Percentiles rank a stretch among this genome's conserved stretches.
These are phyloP conservation scores for Acronicta leporina DNA, from an alignment of 2,888 invertebrate species.

Conservation along the genomic window DNA sequence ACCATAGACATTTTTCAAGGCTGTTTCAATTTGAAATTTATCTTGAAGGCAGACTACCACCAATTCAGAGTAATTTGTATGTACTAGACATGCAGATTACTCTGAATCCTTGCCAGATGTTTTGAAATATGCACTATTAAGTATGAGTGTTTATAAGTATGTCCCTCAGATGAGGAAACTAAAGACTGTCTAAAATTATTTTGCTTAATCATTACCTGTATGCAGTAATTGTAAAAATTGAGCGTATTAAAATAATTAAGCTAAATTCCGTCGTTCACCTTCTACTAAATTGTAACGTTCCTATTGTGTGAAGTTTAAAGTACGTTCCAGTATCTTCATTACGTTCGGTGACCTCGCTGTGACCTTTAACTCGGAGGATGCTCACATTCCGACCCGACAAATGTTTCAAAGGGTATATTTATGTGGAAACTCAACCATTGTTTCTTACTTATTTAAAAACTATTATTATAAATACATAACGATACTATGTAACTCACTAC, in stretches of 20 bases:
- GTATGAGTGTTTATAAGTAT: conserved; percentile 1
- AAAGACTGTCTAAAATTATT: conserved; percentile 7
- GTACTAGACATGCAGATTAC: conserved; percentile 26
- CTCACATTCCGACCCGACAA: conserved; percentile 80
- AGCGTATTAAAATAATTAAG: conserved; percentile 47
- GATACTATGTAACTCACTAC: conserved; percentile 3
- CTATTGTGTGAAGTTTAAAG: conserved; percentile 65
- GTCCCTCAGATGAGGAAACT: conserved; percentile 9
- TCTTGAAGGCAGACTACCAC: conserved; percentile 40
- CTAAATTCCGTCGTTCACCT: conserved; percentile 67
- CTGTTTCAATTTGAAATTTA: conserved; percentile 34
- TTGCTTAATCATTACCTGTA: conserved; percentile 12
- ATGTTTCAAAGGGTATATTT: conserved; percentile 74
- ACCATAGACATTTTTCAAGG: conserved; percentile 44
- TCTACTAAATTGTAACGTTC: conserved; percentile 73
- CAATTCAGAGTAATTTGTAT: no score
- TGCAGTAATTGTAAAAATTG: conserved; percentile 45
- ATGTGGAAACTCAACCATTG: conserved; percentile 70
- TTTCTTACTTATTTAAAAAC: conserved; percentile 58
- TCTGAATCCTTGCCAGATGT: conserved; percentile 31
- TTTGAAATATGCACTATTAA: conserved; percentile 13
- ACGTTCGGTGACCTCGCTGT: conserved; percentile 75
- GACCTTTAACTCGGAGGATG: conserved; percentile 82
- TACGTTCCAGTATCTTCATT: conserved; percentile 63
- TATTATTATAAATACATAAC: conserved; percentile 44